Conservation (phyloP, 1,140 invertebrate genomes). For the Antheraea mylitta region DNA sequence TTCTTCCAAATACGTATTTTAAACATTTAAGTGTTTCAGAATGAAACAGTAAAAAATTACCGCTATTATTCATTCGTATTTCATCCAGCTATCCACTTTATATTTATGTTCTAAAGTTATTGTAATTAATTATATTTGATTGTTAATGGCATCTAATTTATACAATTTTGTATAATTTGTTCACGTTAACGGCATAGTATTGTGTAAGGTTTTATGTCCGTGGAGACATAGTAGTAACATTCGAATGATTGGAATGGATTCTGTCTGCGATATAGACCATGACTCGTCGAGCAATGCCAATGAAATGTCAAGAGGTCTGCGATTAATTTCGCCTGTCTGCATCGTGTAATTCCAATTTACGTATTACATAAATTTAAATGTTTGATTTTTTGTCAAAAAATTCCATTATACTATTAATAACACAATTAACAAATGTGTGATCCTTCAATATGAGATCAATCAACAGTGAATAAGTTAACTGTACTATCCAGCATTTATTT, state of each 20-base stretch:
- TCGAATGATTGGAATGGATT: not conserved
- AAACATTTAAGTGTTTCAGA: not conserved
- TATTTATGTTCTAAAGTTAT: not conserved
- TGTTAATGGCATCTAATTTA: not conserved
- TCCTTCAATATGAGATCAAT: no score
- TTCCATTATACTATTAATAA: no score
- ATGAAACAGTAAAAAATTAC: not conserved
- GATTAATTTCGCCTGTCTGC: not conserved
- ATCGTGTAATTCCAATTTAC: not conserved
- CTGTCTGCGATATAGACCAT: not conserved
- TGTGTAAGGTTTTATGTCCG: not conserved
- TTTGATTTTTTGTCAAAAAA: no score
- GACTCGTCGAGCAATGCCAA: conserved; percentile 7
- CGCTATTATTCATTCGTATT: not conserved
- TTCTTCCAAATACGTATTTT: not conserved
- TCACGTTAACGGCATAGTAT: not conserved
- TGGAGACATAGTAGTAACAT: not conserved
- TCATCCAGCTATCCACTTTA: not conserved
- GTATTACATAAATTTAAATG: no score
- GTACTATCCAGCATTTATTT: no score
- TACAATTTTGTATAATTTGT: not conserved
- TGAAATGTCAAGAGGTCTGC: conserved; percentile 1
- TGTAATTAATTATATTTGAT: not conserved
- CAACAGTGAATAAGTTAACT: no score
- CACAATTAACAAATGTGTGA: no score